A percentile compares a stretch with the other conserved stretches of the same genome.
Conservation (phyloP, 2,113 vertebrate genomes). For the Gymnarchus niloticus region DNA sequence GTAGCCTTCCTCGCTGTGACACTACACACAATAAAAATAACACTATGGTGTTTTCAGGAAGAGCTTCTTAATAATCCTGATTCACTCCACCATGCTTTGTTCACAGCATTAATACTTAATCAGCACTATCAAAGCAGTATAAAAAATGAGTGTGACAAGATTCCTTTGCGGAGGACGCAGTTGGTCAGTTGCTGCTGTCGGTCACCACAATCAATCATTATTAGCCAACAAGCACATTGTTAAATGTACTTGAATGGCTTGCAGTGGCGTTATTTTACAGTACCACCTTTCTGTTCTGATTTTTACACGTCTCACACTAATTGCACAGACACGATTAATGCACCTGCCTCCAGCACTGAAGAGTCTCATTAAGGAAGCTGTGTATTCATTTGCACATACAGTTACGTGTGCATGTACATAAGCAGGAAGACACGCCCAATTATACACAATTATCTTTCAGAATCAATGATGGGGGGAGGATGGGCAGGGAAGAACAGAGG, state of each 20-base stretch:
- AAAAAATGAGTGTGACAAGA: neutral
- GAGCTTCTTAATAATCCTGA: neutral
- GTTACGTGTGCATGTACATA: too few relatives aligned
- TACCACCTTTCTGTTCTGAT: neutral
- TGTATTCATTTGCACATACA: neutral
- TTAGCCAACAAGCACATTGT: neutral
- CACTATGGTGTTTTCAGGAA: neutral
- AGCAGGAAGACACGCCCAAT: too few relatives aligned
- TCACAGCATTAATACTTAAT: neutral
- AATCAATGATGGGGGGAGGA: too few relatives aligned
- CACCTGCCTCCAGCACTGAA: neutral
- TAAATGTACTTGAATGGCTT: neutral
- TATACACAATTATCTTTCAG: too few relatives aligned
- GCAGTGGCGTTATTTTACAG: neutral
- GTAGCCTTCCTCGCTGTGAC: neutral
- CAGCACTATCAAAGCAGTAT: neutral
- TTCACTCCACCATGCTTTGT: neutral
- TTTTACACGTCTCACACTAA: neutral
- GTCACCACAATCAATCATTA: neutral
- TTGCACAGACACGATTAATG: neutral
- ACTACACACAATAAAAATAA: neutral
- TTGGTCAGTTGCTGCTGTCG: neutral
- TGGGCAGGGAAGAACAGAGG: too few relatives aligned
- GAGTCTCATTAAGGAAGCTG: neutral
- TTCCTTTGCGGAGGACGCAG: too few relatives aligned